Conservation (phyloP, 2,888 invertebrate genomes). For the Hemistola chrysoprasaria region DNA sequence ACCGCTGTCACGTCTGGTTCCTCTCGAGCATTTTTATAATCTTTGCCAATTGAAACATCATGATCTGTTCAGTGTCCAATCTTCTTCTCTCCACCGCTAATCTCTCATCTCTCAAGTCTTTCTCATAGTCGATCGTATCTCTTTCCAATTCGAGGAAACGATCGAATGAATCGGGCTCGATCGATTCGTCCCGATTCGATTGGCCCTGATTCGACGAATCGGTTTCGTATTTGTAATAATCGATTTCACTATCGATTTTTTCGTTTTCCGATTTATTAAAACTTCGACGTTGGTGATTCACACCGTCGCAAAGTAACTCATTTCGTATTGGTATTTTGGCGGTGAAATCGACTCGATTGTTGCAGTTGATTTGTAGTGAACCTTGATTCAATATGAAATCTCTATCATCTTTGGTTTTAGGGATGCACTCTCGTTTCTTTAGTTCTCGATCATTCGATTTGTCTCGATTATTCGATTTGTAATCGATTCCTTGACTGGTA, state of each 20-base stretch:
- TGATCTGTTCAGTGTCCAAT: constrained; percentile 44
- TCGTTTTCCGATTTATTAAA: too few relatives aligned
- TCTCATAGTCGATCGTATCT: constrained; percentile 30
- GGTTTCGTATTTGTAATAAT: constrained; percentile 17
- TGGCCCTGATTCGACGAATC: constrained; percentile 9
- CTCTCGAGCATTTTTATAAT: constrained; percentile 59
- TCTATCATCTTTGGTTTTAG: constrained; percentile 1
- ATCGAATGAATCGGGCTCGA: constrained; percentile 25
- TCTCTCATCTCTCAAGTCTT: constrained; percentile 32
- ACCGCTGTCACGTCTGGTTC: constrained; percentile 44
- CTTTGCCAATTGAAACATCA: constrained; percentile 53
- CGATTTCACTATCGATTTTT: constrained; percentile 8
- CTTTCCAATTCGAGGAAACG: constrained; percentile 32
- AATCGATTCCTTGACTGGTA: constrained; percentile 21
- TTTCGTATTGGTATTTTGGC: not conserved
- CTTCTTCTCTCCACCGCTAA: constrained; percentile 33
- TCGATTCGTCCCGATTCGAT: constrained; percentile 16
- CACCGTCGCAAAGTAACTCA: too few relatives aligned
- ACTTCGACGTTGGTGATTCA: too few relatives aligned
- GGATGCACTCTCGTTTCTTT: constrained; percentile 1
- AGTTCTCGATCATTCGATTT: constrained; percentile 6
- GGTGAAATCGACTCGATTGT: constrained; percentile 11
- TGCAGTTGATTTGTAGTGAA: constrained; percentile 4
- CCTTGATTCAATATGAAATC: too few relatives aligned
- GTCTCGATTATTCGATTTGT: constrained; percentile 19